Conservation (phyloP, 2,888 invertebrate species). For the Chloromyia formosa region DNA sequence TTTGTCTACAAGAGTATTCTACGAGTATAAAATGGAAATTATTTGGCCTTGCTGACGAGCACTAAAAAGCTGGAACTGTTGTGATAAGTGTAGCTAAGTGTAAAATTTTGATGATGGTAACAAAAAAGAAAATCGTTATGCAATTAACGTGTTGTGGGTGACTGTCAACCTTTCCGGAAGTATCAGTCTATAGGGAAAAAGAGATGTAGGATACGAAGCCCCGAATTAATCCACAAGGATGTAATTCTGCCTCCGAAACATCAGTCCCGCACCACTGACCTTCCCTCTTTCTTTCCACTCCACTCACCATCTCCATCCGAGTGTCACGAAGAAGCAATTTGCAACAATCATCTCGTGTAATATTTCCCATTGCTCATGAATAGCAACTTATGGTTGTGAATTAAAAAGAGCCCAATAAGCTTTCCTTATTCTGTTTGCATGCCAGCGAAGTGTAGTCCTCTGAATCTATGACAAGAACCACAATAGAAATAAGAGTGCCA, state of each 20-base stretch:
- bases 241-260: too few species aligned
- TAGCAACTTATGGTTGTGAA: conserved; percentile 31
- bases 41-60: conserved; percentile 5
- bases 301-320: not conserved
- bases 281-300: not conserved
- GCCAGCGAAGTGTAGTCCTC: not conserved
- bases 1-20: not conserved
- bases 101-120: conserved; percentile 18
- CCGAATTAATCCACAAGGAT: too few species aligned
- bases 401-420: conserved; percentile 39
- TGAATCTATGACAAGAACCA: too few species aligned
- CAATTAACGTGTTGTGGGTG: too few species aligned
- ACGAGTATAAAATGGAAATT: conserved; percentile 7
- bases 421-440: conserved; percentile 1
- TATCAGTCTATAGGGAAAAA: too few species aligned
- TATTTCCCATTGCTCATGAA: conserved; percentile 22
- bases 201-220: too few species aligned
- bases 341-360: conserved; percentile 31
- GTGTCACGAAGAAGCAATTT: conserved; percentile 36
- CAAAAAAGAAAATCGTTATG: too few species aligned
- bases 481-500: too few species aligned
- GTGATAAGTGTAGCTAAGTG: conserved; percentile 17
- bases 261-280: too few species aligned
- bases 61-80: conserved; percentile 4
- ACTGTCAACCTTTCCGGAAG: too few species aligned